Evolutionary conservation across 2,797 vertebrate species (phyloP).

Genomic region (Tolypeutes matacus): DNA sequence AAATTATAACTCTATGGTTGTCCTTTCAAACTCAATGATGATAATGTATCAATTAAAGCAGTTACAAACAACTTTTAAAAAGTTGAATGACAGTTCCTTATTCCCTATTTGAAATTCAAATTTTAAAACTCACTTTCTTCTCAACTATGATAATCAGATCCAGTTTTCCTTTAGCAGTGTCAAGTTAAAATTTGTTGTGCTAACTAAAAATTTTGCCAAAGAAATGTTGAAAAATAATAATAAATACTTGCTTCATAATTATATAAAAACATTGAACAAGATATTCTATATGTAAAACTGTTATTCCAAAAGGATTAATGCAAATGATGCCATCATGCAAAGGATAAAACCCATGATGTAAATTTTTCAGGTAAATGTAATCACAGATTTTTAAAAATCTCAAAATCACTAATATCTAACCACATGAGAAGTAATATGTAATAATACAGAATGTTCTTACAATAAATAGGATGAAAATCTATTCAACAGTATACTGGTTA

Average conservation of each 20-base stretch:
- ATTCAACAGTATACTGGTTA: neutral
- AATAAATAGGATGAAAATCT: neutral
- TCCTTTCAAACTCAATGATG: neutral
- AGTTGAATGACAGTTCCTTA: neutral
- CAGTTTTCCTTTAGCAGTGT: neutral
- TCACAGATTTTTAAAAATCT: slow-evolving; percentile 4
- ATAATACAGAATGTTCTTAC: neutral
- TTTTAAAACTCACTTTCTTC: neutral
- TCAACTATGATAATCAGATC: neutral
- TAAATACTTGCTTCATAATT: neutral
- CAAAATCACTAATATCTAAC: neutral
- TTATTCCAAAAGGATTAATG: neutral
- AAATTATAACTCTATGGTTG: neutral
- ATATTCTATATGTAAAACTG: neutral
- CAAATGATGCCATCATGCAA: neutral
- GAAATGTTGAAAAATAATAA: neutral
- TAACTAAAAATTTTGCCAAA: no score
- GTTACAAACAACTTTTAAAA: neutral
- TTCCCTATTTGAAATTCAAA: neutral
- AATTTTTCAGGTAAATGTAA: neutral
- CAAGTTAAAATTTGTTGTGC: neutral
- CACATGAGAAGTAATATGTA: neutral
- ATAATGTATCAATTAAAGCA: neutral
- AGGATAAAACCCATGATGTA: neutral
- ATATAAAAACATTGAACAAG: neutral